Base-by-base conservation (phyloP, 2,888 invertebrate genomes). In the Magallana nippona region DNA sequence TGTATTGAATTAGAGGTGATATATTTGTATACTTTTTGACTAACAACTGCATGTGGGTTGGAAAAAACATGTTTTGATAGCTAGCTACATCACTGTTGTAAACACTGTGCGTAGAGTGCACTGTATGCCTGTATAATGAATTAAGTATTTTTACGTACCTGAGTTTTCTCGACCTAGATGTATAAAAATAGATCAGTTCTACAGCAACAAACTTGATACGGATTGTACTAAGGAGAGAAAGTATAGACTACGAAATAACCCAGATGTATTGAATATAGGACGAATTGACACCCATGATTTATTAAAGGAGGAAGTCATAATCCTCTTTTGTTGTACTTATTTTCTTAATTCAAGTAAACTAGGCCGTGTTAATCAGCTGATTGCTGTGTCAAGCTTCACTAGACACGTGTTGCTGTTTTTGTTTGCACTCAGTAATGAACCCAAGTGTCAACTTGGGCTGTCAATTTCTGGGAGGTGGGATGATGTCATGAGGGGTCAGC, bases 401-500 rank as follows among this genome's bases (percentile, higher is more conserved):
- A 71, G 71, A 71, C 19, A 27, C 15, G 44, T 71, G 71, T 71
- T 22, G 22, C 27, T 27, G 10, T 71, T 71, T 71, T 71, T 60
- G 15, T 71, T 71, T 71, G 71, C 71, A 71, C 71, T 71, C 13
- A 15, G 71, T 71, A 32, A 71, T 71, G 27, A 27, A 11, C n/a
- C 71, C 22, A 13, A 22, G 71, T 71, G 71, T 71, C 71, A 71
- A 27, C 71, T 13, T 27, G 32, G 32, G 71, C 32, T 71, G 71
- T 71, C 71, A 71, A 27, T 71, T 71, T 71, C 22, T 71, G 27
- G 32, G 71, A 27, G 32, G 71, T 22, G 22, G 71, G 71, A 71
- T 71, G 71, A 71, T 71, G 71, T 71, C 71, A 71, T 71, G 71
- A 71, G 71, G 60, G 71, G 71, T 71, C 71, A 71, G 15, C 15